Conservation (phyloP, 2,797 vertebrate species). For the Parauchenoglanis punctatus region DNA sequence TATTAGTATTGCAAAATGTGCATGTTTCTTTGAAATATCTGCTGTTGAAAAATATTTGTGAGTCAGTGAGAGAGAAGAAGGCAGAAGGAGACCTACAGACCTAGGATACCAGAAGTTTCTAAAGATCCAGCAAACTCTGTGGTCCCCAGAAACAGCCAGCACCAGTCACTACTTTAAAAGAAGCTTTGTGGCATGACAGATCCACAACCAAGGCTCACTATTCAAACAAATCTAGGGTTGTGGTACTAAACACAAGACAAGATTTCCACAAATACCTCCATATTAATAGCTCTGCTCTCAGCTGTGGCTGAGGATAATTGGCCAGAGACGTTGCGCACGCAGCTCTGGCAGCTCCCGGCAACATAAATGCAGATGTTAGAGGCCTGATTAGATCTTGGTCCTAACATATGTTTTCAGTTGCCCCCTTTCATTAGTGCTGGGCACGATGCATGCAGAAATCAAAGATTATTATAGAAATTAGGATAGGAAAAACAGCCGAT, state of each 20-base stretch:
- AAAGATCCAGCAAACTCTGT: conserved; percentile 50
- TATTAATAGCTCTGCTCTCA: conserved; percentile 69
- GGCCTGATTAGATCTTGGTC: conserved; percentile 79
- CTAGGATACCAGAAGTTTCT: background rate
- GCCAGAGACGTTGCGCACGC: conserved; percentile 68
- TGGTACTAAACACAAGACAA: conserved; percentile 43
- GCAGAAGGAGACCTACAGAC: background rate
- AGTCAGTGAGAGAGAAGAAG: background rate
- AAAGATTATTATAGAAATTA: conserved; percentile 92
- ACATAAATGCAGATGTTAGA: conserved; percentile 85
- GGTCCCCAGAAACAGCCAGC: conserved; percentile 61
- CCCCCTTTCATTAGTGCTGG: conserved; percentile 88
- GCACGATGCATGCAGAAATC: conserved; percentile 81
- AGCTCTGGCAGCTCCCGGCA: conserved; percentile 74
- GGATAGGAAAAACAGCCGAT: conserved; percentile 92
- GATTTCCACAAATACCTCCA: conserved; percentile 64
- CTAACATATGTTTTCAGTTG: conserved; percentile 81
- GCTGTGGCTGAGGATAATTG: conserved; percentile 70
- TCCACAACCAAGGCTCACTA: conserved; percentile 55
- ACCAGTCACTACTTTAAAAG: conserved; percentile 62
- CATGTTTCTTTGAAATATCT: too few species aligned
- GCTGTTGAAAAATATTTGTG: background rate
- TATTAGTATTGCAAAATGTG: background rate
- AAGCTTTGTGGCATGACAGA: conserved; percentile 61
- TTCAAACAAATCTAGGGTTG: conserved; percentile 64